These are phyloP conservation scores for Triops longicaudatus DNA, from an alignment of 1,140 invertebrate species.

Conservation along the genomic window DNA sequence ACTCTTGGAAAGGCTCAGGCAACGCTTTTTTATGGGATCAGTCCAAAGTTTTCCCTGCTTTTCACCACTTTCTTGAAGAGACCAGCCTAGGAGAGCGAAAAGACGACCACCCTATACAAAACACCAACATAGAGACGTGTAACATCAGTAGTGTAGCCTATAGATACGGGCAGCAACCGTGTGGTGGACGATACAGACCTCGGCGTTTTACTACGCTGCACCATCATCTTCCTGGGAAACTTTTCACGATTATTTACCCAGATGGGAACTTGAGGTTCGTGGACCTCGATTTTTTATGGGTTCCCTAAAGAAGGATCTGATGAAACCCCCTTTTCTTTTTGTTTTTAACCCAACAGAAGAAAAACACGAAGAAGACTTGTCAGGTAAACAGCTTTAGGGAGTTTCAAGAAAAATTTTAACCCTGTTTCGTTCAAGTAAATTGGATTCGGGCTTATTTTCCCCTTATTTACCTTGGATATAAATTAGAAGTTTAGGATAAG, in stretches of 20 bases:
- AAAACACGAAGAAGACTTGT: background rate
- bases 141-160: background rate
- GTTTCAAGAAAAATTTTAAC: background rate
- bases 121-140: background rate
- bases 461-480: background rate
- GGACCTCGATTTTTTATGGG: constrained; percentile 2
- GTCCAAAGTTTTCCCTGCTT: background rate
- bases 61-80: background rate
- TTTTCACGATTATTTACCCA: constrained; percentile 2
- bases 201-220: background rate
- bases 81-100: background rate
- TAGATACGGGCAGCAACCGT: background rate
- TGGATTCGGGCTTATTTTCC: background rate
- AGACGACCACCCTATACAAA: background rate
- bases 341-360: background rate
- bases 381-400: background rate
- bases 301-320: background rate
- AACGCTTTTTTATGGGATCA: constrained; percentile 11
- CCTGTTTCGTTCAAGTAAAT: background rate
- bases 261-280: constrained; percentile 14
- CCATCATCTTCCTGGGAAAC: background rate
- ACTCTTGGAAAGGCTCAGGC: background rate
- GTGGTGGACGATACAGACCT: background rate
- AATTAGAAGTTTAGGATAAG: background rate
- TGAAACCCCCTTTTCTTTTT: background rate